Percentiles rank a stretch among this genome's conserved stretches.
Evolutionary conservation across 2,797 vertebrate genomes (phyloP).

Genomic region (Platyrinchus mystaceus): DNA sequence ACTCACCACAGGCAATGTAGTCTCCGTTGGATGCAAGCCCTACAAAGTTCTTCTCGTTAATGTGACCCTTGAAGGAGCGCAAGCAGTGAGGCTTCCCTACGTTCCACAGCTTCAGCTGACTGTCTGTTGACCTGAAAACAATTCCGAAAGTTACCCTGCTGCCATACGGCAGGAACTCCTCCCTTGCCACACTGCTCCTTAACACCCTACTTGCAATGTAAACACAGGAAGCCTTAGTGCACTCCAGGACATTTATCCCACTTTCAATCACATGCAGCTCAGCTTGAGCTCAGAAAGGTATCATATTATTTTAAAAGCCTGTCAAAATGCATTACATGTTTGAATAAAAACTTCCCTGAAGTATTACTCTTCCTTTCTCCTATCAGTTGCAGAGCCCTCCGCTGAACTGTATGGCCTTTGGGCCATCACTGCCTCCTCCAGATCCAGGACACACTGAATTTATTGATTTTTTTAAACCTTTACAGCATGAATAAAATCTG

Average conservation of each 20-base stretch:
- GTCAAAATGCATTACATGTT: not conserved
- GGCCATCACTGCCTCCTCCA: not conserved
- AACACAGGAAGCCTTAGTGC: not conserved
- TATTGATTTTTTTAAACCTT: not conserved
- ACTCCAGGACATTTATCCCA: not conserved
- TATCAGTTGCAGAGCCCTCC: not conserved
- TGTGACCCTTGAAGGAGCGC: constrained; percentile 98
- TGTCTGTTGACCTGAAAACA: constrained; percentile 91
- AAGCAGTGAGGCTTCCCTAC: constrained; percentile 97
- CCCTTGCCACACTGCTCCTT: not conserved
- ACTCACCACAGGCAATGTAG: constrained; percentile 96
- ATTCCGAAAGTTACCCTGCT: not conserved
- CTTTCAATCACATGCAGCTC: not conserved
- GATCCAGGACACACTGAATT: not conserved
- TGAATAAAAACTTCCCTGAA: not conserved
- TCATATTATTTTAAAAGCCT: not conserved
- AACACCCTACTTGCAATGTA: not conserved
- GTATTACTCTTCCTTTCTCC: not conserved
- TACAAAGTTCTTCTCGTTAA: constrained; percentile 99
- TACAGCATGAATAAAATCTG: not conserved
- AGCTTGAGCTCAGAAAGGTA: not conserved
- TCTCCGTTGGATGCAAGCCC: constrained; percentile 97
- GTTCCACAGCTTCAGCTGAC: constrained; percentile 98
- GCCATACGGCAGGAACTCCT: not conserved
- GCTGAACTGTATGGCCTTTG: not conserved